phyloP scores from a whole-genome alignment of 2,797 vertebrate species.

The Stomatorhinus walkeri region DNA sequence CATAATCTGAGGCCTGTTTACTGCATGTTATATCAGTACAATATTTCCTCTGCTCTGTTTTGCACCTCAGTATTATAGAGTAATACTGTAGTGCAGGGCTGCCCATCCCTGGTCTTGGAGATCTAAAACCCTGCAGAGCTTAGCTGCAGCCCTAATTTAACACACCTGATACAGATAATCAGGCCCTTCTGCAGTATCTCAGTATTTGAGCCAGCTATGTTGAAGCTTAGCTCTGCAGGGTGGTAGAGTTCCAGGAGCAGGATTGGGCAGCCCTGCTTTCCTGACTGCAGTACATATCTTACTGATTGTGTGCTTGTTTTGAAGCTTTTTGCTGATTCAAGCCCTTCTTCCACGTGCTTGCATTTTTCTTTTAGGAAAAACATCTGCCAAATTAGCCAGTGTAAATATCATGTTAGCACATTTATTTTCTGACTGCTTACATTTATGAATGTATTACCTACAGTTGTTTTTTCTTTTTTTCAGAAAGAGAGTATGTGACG shows the following conservation, averaged over 20 bases:
- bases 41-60: neutral
- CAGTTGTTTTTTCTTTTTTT: neutral
- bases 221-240: neutral
- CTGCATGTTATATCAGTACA: neutral
- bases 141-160: neutral
- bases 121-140: neutral
- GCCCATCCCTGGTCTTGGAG: neutral
- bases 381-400: neutral
- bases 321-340: neutral
- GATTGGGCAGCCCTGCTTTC: neutral
- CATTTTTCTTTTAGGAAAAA: neutral
- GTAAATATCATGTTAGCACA: neutral
- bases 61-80: neutral
- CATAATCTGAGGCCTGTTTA: neutral
- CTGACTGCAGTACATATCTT: neutral
- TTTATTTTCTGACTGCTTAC: neutral
- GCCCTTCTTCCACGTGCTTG: neutral
- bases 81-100: neutral
- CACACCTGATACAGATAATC: neutral
- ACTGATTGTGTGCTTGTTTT: neutral
- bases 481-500: neutral
- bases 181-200: neutral
- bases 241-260: neutral
- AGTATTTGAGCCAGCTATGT: neutral
- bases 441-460: neutral